Base-by-base conservation (phyloP, 2,888 invertebrate genomes). In the Tiliacea citrago region DNA sequence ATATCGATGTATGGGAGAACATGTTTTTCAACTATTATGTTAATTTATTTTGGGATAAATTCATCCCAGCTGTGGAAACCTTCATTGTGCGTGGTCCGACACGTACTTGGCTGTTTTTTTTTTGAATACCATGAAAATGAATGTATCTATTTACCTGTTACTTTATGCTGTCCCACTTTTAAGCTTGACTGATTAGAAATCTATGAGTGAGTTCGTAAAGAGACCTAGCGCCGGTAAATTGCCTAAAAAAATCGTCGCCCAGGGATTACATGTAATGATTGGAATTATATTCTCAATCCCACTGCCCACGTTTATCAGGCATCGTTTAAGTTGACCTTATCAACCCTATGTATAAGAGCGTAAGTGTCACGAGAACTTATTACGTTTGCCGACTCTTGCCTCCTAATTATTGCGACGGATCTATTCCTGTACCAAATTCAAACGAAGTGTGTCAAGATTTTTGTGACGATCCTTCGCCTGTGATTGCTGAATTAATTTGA, bases 251-350 rank as follows among this genome's bases (percentile, higher is more conserved):
- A 18, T 24, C 21, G 21, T 53, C 29, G 5, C 18, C n/a, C 12
- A 12, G 29, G 39, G 60, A 78, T 53, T 18, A 29, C 1, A 63
- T 39, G 18, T 67, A 68, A 68, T 58, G 39, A 42, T 63, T 39
- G 35, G n/a, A 24, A 49, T 81, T 39, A 55, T 79, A 66, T 51
- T 68, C n/a, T 57, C 29, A 35, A 68, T 58, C 9, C 29, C 16
- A 63, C 42, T 61, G 58, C 55, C 77, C 39, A 69, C 76, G 45
- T 66, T 42, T 70, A 69, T 63, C 39, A 16, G 67, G 35, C n/a
- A 9, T 82, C 58, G 77, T 79, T 82, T 75, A 76, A 65, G 47
- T 60, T 79, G 63, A 45, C 70, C 70, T 82, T 77, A 76, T 70
- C 60, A 53, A 67, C n/a, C 35, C 21, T 47, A 24, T 57, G 13